A percentile compares a stretch with the other conserved stretches of the same genome.
phyloP scores from a whole-genome alignment of 2,113 vertebrate genomes.

The Actinemys pallida region DNA sequence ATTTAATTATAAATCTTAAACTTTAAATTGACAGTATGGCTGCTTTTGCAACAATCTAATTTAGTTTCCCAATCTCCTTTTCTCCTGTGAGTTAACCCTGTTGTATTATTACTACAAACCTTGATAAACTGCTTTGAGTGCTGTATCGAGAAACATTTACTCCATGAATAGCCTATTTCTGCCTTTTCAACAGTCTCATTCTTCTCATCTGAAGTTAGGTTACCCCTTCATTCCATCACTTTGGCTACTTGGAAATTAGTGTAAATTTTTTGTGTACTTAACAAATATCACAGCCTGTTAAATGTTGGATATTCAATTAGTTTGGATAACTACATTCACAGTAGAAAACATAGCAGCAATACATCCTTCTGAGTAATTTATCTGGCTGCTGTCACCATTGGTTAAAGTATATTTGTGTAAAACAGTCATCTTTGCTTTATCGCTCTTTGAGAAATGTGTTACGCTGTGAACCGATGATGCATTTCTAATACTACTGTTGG shows the following conservation, averaged over 20 bases:
- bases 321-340: not conserved
- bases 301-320: not conserved
- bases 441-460: not conserved
- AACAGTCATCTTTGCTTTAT: not conserved
- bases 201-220: not conserved
- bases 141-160: not conserved
- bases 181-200: rapidly evolving
- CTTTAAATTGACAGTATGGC: not conserved
- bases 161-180: not conserved
- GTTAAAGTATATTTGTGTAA: not conserved
- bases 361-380: not conserved
- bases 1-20: conserved; percentile 3
- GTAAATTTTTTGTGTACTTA: not conserved
- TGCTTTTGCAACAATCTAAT: not conserved
- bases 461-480: not conserved
- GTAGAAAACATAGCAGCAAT: not conserved
- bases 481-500: not conserved
- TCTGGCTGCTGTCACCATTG: not conserved
- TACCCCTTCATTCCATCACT: not conserved
- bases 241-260: not conserved
- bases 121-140: not conserved
- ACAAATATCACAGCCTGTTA: not conserved
- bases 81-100: not conserved
- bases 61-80: not conserved
- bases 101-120: not conserved